Evolutionary conservation across 2,888 invertebrate genomes (phyloP).

Genomic region (Perithous albicinctus): DNA sequence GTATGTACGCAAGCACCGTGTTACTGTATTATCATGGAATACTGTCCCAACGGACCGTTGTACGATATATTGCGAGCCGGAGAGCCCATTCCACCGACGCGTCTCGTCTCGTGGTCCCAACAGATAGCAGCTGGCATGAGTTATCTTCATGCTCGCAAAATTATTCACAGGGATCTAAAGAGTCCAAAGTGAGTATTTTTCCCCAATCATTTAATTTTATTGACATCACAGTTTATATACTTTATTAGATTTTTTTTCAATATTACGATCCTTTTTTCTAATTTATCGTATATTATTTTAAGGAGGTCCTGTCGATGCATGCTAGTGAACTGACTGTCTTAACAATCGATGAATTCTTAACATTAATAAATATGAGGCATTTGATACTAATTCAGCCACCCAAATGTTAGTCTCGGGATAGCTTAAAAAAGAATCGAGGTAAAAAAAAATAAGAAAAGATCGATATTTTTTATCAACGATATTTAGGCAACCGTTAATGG

Average conservation of each 20-base stretch:
- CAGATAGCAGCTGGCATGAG: slow-evolving; percentile 99
- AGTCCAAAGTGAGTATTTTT: slow-evolving; percentile 97
- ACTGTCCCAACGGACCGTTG: slow-evolving; percentile 97
- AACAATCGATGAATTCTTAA: too few species aligned
- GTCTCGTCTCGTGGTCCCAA: slow-evolving; percentile 96
- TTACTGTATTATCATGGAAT: slow-evolving; percentile 99
- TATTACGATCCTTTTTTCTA: background rate
- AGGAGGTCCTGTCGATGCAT: too few species aligned
- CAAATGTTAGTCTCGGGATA: too few species aligned
- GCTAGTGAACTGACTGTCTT: too few species aligned
- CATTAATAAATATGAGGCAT: too few species aligned
- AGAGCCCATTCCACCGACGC: slow-evolving; percentile 92
- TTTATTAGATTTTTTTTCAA: slow-evolving; percentile 20
- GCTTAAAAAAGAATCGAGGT: too few species aligned
- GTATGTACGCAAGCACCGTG: slow-evolving; percentile 97
- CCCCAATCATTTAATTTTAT: background rate
- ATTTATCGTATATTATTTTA: background rate
- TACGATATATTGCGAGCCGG: slow-evolving; percentile 95
- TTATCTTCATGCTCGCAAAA: slow-evolving; percentile 97
- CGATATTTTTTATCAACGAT: too few species aligned
- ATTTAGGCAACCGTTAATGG: too few species aligned
- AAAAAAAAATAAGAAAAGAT: too few species aligned
- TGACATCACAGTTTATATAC: background rate
- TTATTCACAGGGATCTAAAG: slow-evolving; percentile 99
- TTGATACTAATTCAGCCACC: too few species aligned